These are phyloP conservation scores for Trachelus troglodyta DNA, from an alignment of 2,888 invertebrate genomes.

Conservation along the genomic window DNA sequence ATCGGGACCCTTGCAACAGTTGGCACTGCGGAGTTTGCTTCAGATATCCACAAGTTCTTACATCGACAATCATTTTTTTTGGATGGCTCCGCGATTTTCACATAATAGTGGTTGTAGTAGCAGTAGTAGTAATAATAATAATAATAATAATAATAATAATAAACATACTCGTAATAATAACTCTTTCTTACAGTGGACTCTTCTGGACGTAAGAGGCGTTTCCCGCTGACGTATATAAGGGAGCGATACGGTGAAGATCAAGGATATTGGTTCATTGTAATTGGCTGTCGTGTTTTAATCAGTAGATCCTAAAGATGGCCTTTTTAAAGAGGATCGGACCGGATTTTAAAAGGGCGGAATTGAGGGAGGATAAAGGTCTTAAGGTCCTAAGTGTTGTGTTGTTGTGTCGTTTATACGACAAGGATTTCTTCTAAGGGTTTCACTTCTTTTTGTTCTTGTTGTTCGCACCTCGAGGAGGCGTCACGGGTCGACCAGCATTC, in stretches of 20 bases:
- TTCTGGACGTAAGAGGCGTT: constrained; percentile 27
- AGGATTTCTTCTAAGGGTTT: constrained; percentile 57
- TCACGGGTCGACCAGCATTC: constrained; percentile 96
- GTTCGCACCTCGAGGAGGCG: constrained; percentile 95
- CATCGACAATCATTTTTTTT: constrained; percentile 34
- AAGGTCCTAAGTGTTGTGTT: constrained; percentile 58
- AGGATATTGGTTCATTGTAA: neutral
- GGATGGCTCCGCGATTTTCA: constrained; percentile 38
- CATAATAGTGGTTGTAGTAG: neutral
- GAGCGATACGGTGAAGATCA: neutral
- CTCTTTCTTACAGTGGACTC: constrained; percentile 52
- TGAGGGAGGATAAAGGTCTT: constrained; percentile 44
- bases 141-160: constrained; percentile 28
- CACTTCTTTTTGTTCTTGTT: constrained; percentile 96
- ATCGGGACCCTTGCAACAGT: neutral
- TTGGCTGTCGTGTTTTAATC: neutral
- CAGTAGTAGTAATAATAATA: constrained; percentile 6
- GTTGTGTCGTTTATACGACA: constrained; percentile 13
- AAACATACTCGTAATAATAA: constrained; percentile 19
- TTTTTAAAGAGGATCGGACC: neutral
- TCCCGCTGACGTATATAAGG: neutral
- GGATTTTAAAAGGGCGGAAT: constrained; percentile 26
- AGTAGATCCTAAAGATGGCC: neutral
- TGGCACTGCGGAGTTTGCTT: constrained; percentile 32
- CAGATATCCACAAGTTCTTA: constrained; percentile 7